Evolutionary conservation across 53 echinoderm and acorn worm genomes (phyloP), one percentile per base, ranked within the genome.

Genomic region (Holothuria leucospilota): DNA sequence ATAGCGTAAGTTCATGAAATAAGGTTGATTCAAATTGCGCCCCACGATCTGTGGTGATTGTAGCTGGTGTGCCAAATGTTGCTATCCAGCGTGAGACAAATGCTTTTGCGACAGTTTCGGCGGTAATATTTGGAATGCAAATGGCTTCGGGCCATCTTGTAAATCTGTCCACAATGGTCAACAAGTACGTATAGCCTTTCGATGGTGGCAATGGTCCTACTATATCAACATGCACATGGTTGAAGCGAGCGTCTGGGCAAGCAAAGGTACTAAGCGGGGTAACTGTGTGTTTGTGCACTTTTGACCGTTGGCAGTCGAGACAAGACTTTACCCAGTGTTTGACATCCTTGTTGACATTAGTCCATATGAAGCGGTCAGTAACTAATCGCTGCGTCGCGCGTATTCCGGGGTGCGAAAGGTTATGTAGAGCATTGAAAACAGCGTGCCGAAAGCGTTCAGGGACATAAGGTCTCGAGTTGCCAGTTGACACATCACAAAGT

Each of bases 201-300:
- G 89, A 89, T 23, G 77, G 82, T 1, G 89, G 86, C 40, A 89
- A 81, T 3, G 92, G 84, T 5, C 89, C 92, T 1, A 89, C 89
- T 18, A 92, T 59, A 53, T 86, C 84, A 27, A 89, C 86, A 61
- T 92, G 92, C 0, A 92, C 63, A 24, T 92, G 92, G 9, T 64
- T 30, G 59, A 92, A 92, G 0, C 92, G 71, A 0, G 83, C 82
- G 46, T 88, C 77, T 13, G 86, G 92, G 12, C 15, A 12, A 20
- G 82, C 26, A 29, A 92, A 86, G 29, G 90, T 89, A 18, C 83
- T 78, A 20, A 89, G 39, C 27, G 89, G 86, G 21, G 86, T 64
- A 13, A 65, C 30, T 0, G 78, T 89, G 71, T 92, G 89, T 14
- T 86, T 66, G 56, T 92, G 92, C 6, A 88, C 88, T 61, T 88